Conservation (phyloP, 2,797 vertebrate species). For the Sebastes jordani region DNA sequence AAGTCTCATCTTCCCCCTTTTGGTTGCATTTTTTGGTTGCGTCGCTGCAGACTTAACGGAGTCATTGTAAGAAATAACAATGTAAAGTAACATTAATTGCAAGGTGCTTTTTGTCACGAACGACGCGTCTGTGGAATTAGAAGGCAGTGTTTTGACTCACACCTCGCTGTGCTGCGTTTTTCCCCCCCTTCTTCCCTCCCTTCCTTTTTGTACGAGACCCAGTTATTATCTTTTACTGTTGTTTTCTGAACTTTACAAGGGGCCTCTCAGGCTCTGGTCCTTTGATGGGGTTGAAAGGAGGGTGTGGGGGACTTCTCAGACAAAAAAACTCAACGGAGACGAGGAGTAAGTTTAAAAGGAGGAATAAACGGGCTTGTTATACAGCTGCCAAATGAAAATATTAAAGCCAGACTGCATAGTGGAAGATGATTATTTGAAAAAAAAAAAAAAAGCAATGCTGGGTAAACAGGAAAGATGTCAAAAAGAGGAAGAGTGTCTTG, state of each 20-base stretch:
- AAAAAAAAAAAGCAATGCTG: neutral
- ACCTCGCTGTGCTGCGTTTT: conserved; percentile 31
- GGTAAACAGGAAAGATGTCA: conserved; percentile 33
- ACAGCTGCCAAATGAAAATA: conserved; percentile 65
- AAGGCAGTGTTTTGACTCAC: conserved; percentile 66
- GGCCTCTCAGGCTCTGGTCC: conserved; percentile 66
- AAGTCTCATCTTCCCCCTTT: neutral
- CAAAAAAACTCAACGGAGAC: conserved; percentile 17
- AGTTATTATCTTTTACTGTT: conserved; percentile 80
- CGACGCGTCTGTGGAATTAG: conserved; percentile 47
- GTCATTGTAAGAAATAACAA: conserved; percentile 36
- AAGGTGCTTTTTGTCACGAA: conserved; percentile 49
- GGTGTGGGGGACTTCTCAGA: conserved; percentile 53
- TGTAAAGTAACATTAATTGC: conserved; percentile 40
- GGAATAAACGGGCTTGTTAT: conserved; percentile 52
- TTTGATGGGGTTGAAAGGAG: conserved; percentile 70
- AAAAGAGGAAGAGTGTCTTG: conserved; percentile 13
- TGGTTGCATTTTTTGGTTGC: neutral
- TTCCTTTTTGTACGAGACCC: conserved; percentile 48
- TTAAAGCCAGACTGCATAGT: conserved; percentile 55
- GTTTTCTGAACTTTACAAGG: conserved; percentile 80
- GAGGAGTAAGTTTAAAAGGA: conserved; percentile 38
- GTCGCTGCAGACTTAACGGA: conserved; percentile 32
- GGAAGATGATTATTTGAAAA: conserved; percentile 15
- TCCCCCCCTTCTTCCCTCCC: conserved; percentile 5